Base-by-base conservation (phyloP, 2,888 invertebrate species). In the Drosophila cognata region DNA sequence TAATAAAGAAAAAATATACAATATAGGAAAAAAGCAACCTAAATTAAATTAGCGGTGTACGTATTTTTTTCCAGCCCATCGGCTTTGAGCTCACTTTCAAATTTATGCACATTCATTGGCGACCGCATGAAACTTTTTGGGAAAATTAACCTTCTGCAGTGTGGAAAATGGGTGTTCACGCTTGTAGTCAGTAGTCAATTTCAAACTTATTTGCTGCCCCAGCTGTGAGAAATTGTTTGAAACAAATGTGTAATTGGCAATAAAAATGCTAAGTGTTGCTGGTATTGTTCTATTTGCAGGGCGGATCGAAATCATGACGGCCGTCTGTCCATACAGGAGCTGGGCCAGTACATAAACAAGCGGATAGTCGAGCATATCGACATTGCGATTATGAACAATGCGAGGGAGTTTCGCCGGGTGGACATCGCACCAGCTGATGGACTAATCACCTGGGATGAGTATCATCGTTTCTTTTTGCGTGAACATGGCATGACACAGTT, bases 371-470 rank as follows among this genome's bases (percentile, higher is more conserved):
- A 96, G 68, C 96, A 96, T 87, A 95, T 96, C 74, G 94, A 95
- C 35, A 94, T 94, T 65, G 96, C 96, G 0, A 94, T 96, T 79
- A 94, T 94, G 88, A 95, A 95, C 83, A 96, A 96, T 92, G 95
- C 95, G 61, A 94, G 94, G 0, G 92, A 96, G 25, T 96, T 96
- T 86, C 94, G 95, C 28, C 93, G 94, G 46, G 95, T 96, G 51
- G 96, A 96, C 84, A 94, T 94, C 53, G 94, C 95, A 88, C 96
- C 96, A 0, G 94, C 94, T 72, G 96, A 96, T 89, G 93, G 93
- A 3, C 76, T 93, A 56, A 94, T 97, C 46, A 95, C 95, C 1
- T 97, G 97, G 97, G 95, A 96, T 70, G 97, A 97, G 91, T 97
- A 97, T 89, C 96, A 96, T 91, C 94, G 94, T 0, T 95, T 95